Evolutionary conservation across 2,113 vertebrate genomes (phyloP), one percentile per base, ranked within the genome.

Genomic region (Oreochromis tanganicae): DNA sequence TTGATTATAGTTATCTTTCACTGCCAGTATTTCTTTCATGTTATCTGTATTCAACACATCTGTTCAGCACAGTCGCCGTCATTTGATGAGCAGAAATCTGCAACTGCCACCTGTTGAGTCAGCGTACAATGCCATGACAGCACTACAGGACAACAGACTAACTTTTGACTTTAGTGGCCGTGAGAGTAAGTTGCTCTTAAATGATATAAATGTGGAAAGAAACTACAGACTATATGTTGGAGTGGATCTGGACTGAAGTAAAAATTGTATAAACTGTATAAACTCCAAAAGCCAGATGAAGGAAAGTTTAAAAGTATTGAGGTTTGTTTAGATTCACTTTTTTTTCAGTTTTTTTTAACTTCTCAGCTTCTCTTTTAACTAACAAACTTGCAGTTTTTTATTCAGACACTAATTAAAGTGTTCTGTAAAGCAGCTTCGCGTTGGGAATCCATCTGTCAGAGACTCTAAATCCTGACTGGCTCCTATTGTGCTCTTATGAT

Each of bases 1-100:
- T 89, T 81, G 87, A 89, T 87, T 38, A 56, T 43, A 24, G 66
- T 85, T 85, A 83, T 85, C 80, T 81, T 56, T 59, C 55, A 38
- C 55, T 19, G 59, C 41, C 50, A 50, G 63, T 81, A 57, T 41
- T 56, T 71, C 83, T 19, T 32, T 48, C 19, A 66, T 8, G 17
- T 73, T 52, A 87, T 83, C 81, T 81, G 29, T n/a, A 7, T 75
- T 86, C 32, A 36, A 55, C 59, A 83, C 83, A 32, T 89, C 38
- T 83, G 71, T 73, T 73, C 41, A 0, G 41, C 21, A 27, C 41
- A 46, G 41, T 29, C 8, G 79, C n/a, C 17, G 4, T 84, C 48
- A 48, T 17, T 56, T 50, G 38, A 41, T 11, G 32, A 7, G 54
- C 11, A 29, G 80, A 43, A 38, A 55, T 71, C 52, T n/a, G 7